phyloP scores from a whole-genome alignment of 2,888 invertebrate genomes.

The Cordilura impudica region DNA sequence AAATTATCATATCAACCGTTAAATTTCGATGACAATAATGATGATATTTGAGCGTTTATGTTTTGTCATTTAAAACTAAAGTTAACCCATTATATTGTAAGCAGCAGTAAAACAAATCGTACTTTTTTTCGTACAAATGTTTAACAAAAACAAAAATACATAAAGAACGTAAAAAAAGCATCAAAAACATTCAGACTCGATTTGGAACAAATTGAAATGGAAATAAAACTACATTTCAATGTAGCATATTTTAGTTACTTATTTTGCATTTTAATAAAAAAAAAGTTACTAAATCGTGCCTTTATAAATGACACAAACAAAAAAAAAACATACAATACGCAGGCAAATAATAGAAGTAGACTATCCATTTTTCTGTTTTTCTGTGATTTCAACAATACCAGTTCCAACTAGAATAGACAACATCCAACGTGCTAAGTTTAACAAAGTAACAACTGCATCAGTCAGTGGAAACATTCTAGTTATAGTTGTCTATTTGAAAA shows the following conservation, averaged over 20 bases:
- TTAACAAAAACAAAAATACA: neutral
- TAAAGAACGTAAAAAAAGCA: conserved; percentile 7
- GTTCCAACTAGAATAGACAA: neutral
- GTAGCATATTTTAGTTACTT: neutral
- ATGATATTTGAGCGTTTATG: no score
- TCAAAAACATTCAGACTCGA: conserved; percentile 7
- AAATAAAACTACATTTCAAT: conserved; percentile 12
- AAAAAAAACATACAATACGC: neutral
- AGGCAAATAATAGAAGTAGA: neutral
- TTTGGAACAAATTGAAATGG: conserved; percentile 32
- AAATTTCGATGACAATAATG: conserved; percentile 26
- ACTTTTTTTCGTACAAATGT: neutral
- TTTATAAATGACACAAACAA: neutral
- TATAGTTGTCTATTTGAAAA: neutral
- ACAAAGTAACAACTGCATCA: neutral
- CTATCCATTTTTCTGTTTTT: neutral
- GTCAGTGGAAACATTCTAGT: neutral
- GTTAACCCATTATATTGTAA: no score
- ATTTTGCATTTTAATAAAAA: conserved; percentile 46
- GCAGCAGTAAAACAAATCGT: no score
- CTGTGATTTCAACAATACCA: neutral
- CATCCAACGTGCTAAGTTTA: no score
- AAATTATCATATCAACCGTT: conserved; percentile 3
- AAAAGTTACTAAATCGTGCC: conserved; percentile 13
- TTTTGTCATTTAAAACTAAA: no score